Percentiles rank a stretch among this genome's conserved stretches.
These are phyloP conservation scores for Rhagoletis zephyria DNA, from an alignment of 1,140 invertebrate genomes.

Conservation along the genomic window DNA sequence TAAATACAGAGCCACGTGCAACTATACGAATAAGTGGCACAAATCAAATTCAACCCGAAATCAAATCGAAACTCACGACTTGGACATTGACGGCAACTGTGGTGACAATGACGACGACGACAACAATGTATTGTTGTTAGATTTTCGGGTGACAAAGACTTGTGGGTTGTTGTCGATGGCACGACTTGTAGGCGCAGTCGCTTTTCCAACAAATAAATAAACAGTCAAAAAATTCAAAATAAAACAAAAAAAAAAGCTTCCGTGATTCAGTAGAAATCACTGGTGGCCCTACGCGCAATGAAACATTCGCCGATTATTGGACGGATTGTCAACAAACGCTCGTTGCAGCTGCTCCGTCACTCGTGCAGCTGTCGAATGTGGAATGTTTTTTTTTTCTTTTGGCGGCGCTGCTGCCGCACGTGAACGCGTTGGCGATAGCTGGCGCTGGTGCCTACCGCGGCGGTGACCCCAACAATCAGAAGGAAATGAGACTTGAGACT, in stretches of 20 bases:
- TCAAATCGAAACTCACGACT: slow-evolving; percentile 40
- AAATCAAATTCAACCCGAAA: slow-evolving; percentile 47
- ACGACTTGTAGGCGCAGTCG: slow-evolving; percentile 47
- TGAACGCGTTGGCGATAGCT: slow-evolving; percentile 33
- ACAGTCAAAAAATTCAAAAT: background rate
- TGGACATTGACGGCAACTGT: slow-evolving; percentile 41
- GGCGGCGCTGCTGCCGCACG: background rate
- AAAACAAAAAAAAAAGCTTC: background rate
- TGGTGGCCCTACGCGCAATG: slow-evolving; percentile 29
- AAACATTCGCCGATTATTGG: slow-evolving; percentile 33
- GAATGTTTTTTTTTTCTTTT: slow-evolving; percentile 11
- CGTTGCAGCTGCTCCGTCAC: slow-evolving; percentile 24
- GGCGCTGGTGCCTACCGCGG: slow-evolving; percentile 9
- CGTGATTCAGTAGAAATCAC: slow-evolving; percentile 33
- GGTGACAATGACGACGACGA: slow-evolving; percentile 32
- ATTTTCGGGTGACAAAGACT: slow-evolving; percentile 48
- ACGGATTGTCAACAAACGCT: slow-evolving; percentile 43
- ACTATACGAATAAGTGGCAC: slow-evolving; percentile 36
- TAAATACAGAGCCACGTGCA: slow-evolving; percentile 1
- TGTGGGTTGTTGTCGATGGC: slow-evolving; percentile 46
- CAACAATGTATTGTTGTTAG: background rate
- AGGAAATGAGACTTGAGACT: background rate
- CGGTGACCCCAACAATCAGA: slow-evolving; percentile 17
- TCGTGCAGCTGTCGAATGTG: slow-evolving; percentile 48
- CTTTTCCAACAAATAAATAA: background rate